Percentiles rank a stretch among this genome's conserved stretches.
These are phyloP conservation scores for Thermophis baileyi DNA, from an alignment of 2,113 vertebrate species.

Conservation along the genomic window DNA sequence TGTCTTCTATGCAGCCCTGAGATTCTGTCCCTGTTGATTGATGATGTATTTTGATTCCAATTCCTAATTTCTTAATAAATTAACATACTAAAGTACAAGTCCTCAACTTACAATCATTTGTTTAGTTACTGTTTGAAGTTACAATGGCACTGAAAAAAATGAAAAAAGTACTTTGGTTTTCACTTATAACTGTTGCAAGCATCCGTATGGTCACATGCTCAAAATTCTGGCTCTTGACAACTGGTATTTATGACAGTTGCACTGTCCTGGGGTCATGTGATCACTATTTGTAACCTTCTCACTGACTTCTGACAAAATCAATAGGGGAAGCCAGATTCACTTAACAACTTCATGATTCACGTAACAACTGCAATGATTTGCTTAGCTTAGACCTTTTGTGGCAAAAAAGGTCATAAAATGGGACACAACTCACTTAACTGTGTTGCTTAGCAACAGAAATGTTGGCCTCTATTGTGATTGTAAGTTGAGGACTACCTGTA, in stretches of 20 bases:
- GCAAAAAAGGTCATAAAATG: neutral
- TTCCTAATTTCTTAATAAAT: slow-evolving; percentile 23
- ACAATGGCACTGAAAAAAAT: neutral
- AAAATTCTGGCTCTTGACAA: neutral
- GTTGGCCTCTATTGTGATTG: neutral
- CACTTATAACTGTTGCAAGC: neutral
- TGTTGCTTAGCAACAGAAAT: neutral
- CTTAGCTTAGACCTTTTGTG: neutral
- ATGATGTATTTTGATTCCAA: slow-evolving; percentile 23
- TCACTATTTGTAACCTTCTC: neutral
- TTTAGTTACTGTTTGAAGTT: neutral
- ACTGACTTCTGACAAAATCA: neutral
- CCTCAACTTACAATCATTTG: neutral
- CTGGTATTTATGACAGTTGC: neutral
- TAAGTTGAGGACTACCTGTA: neutral
- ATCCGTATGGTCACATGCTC: neutral
- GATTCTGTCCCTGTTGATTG: neutral
- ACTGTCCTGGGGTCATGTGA: neutral
- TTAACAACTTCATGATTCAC: neutral
- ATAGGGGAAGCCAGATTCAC: neutral
- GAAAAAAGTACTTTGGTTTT: neutral
- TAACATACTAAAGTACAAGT: slow-evolving; percentile 16
- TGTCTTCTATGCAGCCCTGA: neutral
- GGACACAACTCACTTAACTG: neutral
- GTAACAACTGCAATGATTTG: neutral